phyloP scores from a whole-genome alignment of 1,140 invertebrate species.

The Eumeta japonica region DNA sequence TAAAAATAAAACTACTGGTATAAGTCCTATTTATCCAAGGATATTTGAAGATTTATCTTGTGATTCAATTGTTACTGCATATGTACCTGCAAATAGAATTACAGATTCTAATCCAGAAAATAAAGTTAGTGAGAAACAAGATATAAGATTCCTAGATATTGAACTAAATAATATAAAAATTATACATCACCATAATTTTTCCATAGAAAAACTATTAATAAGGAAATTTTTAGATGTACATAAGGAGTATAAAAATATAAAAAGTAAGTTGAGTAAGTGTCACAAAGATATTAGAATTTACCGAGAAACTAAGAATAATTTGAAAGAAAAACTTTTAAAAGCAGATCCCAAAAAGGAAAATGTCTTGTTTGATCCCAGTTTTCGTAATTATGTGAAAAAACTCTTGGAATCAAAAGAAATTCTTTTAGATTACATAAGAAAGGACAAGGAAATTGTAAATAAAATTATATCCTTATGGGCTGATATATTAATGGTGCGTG shows the following conservation, averaged over 20 bases:
- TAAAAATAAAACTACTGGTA: conserved; percentile 9
- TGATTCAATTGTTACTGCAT: conserved; percentile 17
- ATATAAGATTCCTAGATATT: conserved; percentile 34
- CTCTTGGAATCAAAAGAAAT: conserved; percentile 29
- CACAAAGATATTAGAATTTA: conserved; percentile 25
- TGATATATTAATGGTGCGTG: conserved; percentile 36
- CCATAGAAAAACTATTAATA: conserved; percentile 30
- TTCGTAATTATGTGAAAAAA: conserved; percentile 35
- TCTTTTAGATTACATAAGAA: conserved; percentile 20
- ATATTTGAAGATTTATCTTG: conserved; percentile 21
- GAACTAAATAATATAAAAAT: conserved; percentile 29
- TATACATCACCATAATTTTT: conserved; percentile 33
- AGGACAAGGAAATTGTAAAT: conserved; percentile 26
- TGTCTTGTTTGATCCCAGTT: conserved; percentile 31
- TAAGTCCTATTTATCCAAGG: conserved; percentile 32
- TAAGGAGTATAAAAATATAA: conserved; percentile 19
- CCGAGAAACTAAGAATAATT: conserved; percentile 33
- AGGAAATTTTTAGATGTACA: conserved; percentile 24
- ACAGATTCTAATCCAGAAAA: conserved; percentile 19
- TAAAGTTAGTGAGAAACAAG: conserved; percentile 9
- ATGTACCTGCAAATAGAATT: conserved; percentile 27
- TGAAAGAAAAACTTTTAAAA: conserved; percentile 32
- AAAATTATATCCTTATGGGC: conserved; percentile 31
- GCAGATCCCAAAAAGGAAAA: conserved; percentile 26
- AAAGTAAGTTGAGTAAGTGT: conserved; percentile 19